Percentiles rank a stretch among this genome's conserved stretches.
These are phyloP conservation scores for Pediacus dermestoides DNA, from an alignment of 2,888 invertebrate genomes.

Conservation along the genomic window DNA sequence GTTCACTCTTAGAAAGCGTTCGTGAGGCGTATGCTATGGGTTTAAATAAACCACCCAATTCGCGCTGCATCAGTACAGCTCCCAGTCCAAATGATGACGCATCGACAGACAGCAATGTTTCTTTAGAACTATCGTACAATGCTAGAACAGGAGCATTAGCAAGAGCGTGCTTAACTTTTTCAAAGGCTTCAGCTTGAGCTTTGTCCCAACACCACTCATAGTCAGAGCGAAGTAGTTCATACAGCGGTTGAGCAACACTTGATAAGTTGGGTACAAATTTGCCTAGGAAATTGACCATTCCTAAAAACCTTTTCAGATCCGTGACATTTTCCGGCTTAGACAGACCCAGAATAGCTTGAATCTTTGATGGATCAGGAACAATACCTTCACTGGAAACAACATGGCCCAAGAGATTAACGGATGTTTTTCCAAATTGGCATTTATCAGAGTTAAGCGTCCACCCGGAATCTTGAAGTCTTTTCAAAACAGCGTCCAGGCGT, in stretches of 20 bases:
- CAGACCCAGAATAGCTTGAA: not conserved
- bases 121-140: not conserved
- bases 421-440: constrained; percentile 22
- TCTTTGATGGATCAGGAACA: not conserved
- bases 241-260: not conserved
- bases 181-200: not conserved
- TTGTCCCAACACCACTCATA: not conserved
- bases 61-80: constrained; percentile 27
- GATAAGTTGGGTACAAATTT: constrained; percentile 7
- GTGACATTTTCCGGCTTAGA: constrained; percentile 1
- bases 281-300: constrained; percentile 6
- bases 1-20: constrained; percentile 21
- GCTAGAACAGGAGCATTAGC: constrained; percentile 2
- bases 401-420: constrained; percentile 31
- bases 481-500: constrained; percentile 21
- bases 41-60: not conserved
- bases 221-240: not conserved
- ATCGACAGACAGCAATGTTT: constrained; percentile 20
- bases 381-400: constrained; percentile 22
- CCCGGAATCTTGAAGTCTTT: constrained; percentile 17
- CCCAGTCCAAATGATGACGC: constrained; percentile 20
- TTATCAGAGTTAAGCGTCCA: constrained; percentile 27
- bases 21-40: constrained; percentile 30
- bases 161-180: not conserved
- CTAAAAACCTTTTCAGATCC: constrained; percentile 2